These are phyloP conservation scores for Stenodera caucasica DNA, from an alignment of 2,888 invertebrate genomes.

Conservation along the genomic window DNA sequence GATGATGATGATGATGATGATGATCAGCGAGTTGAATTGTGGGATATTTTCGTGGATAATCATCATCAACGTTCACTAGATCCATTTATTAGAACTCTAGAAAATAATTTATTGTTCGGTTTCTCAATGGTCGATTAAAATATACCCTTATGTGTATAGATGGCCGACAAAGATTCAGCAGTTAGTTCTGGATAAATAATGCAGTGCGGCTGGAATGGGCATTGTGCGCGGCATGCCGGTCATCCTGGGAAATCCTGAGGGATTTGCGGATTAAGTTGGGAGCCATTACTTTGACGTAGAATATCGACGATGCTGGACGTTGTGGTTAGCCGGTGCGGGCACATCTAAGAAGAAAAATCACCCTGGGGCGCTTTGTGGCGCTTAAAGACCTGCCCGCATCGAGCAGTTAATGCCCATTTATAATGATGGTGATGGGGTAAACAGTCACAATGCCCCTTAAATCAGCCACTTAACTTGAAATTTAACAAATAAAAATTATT, in stretches of 20 bases:
- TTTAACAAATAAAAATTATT: too few relatives aligned
- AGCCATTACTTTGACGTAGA: slow-evolving; percentile 52
- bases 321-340: slow-evolving; percentile 30
- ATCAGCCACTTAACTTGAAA: background rate
- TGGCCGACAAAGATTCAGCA: slow-evolving; percentile 52
- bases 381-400: slow-evolving; percentile 42
- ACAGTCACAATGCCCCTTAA: background rate
- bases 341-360: slow-evolving; percentile 38
- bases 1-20: slow-evolving; percentile 55
- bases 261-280: slow-evolving; percentile 54
- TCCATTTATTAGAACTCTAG: background rate
- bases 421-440: slow-evolving; percentile 10
- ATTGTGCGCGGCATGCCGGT: slow-evolving; percentile 52
- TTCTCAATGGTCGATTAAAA: slow-evolving; percentile 6
- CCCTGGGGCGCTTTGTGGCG: slow-evolving; percentile 36
- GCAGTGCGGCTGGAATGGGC: slow-evolving; percentile 49
- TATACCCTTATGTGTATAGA: slow-evolving; percentile 3
- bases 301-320: slow-evolving; percentile 48
- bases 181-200: slow-evolving; percentile 56
- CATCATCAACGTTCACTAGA: slow-evolving; percentile 10
- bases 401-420: slow-evolving; percentile 41
- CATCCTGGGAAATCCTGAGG: slow-evolving; percentile 48
- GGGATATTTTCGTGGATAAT: slow-evolving; percentile 13
- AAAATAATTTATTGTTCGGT: background rate
- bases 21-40: slow-evolving; percentile 29